These are phyloP conservation scores for Plutomurus gul DNA, from an alignment of 1,140 invertebrate genomes.

Conservation along the genomic window DNA sequence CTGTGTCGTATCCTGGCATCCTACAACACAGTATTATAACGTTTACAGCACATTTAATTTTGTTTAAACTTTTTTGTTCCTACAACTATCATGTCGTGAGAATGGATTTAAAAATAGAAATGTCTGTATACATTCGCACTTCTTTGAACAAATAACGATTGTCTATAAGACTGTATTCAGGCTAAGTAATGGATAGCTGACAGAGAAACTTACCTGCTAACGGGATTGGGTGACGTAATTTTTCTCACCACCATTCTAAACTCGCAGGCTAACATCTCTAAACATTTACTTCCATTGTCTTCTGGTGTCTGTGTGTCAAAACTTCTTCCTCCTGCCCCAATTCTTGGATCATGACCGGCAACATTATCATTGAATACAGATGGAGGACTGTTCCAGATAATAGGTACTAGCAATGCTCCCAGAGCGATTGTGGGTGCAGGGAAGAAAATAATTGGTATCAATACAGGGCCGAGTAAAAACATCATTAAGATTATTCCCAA, in stretches of 20 bases:
- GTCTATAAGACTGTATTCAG: too few relatives aligned
- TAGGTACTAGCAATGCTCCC: neutral
- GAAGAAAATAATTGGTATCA: conserved; percentile 19
- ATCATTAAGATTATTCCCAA: neutral
- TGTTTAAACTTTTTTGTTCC: too few relatives aligned
- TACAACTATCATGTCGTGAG: too few relatives aligned
- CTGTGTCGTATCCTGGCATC: neutral
- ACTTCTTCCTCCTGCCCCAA: neutral
- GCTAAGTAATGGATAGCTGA: neutral
- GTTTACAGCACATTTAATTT: too few relatives aligned
- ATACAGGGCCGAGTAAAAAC: conserved; percentile 25
- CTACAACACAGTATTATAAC: too few relatives aligned
- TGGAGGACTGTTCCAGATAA: conserved; percentile 34
- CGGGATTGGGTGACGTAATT: neutral
- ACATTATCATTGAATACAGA: neutral
- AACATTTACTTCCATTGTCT: neutral
- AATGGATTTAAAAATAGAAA: neutral
- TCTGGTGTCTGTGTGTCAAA: neutral
- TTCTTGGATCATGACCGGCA: neutral
- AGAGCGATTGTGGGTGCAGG: neutral
- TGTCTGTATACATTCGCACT: neutral
- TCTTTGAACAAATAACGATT: too few relatives aligned
- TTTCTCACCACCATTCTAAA: neutral
- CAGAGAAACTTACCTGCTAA: neutral
- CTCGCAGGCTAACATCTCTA: neutral